These are phyloP conservation scores for Congeria kusceri DNA, from an alignment of 2,888 invertebrate genomes.

Conservation along the genomic window DNA sequence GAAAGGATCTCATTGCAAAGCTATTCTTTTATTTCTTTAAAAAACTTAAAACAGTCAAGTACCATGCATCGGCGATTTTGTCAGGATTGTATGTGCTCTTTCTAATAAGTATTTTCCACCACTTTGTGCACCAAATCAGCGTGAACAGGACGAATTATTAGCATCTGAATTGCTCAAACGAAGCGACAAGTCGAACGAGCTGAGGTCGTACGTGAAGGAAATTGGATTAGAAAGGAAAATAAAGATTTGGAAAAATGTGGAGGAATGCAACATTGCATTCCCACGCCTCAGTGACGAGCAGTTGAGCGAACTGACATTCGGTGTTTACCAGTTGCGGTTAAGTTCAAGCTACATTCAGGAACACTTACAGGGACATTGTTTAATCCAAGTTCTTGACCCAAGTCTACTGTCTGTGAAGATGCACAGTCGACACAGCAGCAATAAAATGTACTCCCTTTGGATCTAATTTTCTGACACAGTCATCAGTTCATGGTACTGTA, in stretches of 20 bases:
- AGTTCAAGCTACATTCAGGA: slow-evolving; percentile 45
- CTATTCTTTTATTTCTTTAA: too few relatives aligned
- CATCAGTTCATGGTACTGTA: slow-evolving; percentile 41
- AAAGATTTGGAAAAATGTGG: too few relatives aligned
- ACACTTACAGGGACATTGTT: slow-evolving; percentile 27
- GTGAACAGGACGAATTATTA: slow-evolving; percentile 10
- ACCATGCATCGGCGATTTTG: slow-evolving; percentile 37
- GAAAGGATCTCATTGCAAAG: too few relatives aligned
- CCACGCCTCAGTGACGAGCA: slow-evolving; percentile 35
- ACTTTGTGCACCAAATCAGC: not conserved
- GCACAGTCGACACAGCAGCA: slow-evolving; percentile 24
- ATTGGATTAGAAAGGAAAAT: too few relatives aligned
- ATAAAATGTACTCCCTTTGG: slow-evolving; percentile 29
- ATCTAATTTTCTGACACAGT: slow-evolving; percentile 3
- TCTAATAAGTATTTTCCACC: slow-evolving; percentile 35
- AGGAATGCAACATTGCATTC: too few relatives aligned
- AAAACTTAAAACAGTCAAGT: slow-evolving; percentile 42
- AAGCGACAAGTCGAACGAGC: too few relatives aligned
- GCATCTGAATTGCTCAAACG: slow-evolving; percentile 22
- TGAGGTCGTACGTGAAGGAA: too few relatives aligned
- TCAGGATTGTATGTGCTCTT: slow-evolving; percentile 31
- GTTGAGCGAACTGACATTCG: slow-evolving; percentile 38
- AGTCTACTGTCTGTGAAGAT: slow-evolving; percentile 21
- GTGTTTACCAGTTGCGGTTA: slow-evolving; percentile 46
- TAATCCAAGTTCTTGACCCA: slow-evolving; percentile 27